phyloP scores from a whole-genome alignment of 2,113 vertebrate species.

The Pycnonotus jocosus region DNA sequence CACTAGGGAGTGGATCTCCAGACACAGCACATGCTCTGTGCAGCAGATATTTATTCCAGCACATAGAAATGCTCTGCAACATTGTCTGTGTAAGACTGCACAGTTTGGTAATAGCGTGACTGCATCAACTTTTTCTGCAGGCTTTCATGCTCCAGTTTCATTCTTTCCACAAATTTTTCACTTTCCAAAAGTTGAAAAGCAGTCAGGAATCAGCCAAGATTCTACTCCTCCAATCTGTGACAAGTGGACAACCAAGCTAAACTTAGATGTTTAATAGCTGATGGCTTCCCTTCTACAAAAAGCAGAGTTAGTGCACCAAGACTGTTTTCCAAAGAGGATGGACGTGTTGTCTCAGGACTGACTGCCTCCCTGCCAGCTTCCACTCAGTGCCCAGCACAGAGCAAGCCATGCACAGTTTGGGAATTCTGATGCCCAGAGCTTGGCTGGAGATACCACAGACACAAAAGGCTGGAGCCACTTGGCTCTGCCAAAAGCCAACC shows the following conservation, averaged over 20 bases:
- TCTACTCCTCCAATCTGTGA: background rate
- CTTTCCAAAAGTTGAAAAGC: background rate
- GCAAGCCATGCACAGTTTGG: background rate
- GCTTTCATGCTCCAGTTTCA: background rate
- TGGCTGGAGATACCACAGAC: background rate
- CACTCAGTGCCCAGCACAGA: background rate
- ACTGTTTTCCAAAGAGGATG: background rate
- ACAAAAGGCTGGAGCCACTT: background rate
- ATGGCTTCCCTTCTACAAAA: background rate
- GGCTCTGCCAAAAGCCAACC: background rate
- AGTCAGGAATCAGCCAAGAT: background rate
- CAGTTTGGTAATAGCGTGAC: background rate
- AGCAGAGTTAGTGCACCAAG: background rate
- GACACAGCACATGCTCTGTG: background rate
- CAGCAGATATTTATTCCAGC: background rate
- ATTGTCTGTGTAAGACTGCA: background rate
- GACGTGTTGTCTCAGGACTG: background rate
- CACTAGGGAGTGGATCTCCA: background rate
- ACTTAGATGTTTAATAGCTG: background rate
- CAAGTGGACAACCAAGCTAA: background rate
- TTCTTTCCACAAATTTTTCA: background rate
- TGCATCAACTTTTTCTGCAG: background rate
- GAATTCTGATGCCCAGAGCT: background rate
- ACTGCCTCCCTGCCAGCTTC: background rate
- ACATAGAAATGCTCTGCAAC: background rate